Evolutionary conservation across 2,797 vertebrate species (phyloP).

Genomic region (Notolepis coatsorum): DNA sequence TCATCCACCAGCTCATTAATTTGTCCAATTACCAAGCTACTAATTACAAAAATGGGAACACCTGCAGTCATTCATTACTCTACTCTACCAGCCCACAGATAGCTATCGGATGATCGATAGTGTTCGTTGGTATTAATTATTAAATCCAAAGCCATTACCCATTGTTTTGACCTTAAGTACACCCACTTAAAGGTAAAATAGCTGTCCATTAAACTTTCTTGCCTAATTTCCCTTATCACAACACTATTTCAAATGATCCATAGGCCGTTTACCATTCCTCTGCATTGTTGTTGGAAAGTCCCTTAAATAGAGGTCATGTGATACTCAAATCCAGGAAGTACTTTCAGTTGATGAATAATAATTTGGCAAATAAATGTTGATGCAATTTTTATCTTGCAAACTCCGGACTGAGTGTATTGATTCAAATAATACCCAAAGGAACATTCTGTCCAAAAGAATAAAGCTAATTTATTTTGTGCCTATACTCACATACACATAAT

Average conservation of each 20-base stretch:
- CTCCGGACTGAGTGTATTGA: too few species aligned
- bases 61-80: constrained; percentile 77
- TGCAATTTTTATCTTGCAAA: not conserved
- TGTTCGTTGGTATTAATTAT: constrained; percentile 49
- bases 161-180: constrained; percentile 16
- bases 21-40: constrained; percentile 77
- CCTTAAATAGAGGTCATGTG: constrained; percentile 4
- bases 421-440: too few species aligned
- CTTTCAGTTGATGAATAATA: not conserved
- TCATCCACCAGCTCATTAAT: constrained; percentile 73
- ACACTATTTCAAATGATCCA: not conserved
- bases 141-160: constrained; percentile 46
- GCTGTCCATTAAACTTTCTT: not conserved
- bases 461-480: too few species aligned
- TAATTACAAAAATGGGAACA: constrained; percentile 77
- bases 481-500: too few species aligned
- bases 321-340: not conserved
- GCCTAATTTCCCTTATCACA: not conserved
- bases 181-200: not conserved
- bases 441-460: too few species aligned
- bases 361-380: not conserved
- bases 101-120: constrained; percentile 50
- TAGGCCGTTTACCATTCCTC: not conserved
- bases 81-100: constrained; percentile 50
- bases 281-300: constrained; percentile 10